phyloP scores from a whole-genome alignment of 2,113 vertebrate species.

The Lycaon pictus region DNA sequence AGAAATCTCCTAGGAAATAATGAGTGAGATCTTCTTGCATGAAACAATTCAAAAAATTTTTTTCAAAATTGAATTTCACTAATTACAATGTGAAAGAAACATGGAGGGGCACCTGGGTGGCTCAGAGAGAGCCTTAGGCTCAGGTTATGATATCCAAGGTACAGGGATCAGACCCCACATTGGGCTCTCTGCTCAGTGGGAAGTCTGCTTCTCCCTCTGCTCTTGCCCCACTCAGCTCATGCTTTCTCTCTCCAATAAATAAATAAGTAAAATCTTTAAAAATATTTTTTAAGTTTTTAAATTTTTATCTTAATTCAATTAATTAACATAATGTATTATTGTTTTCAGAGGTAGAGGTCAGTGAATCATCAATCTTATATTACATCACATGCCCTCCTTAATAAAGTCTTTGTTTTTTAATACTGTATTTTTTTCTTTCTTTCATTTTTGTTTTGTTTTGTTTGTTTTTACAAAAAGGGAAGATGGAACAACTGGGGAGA shows the following conservation, averaged over 20 bases:
- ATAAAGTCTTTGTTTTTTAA: not conserved
- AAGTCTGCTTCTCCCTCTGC: not conserved
- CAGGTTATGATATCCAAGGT: not conserved
- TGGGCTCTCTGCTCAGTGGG: not conserved
- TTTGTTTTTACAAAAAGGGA: not conserved
- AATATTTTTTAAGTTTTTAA: not conserved
- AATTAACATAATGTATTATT: no score
- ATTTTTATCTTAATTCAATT: no score
- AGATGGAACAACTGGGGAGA: not conserved
- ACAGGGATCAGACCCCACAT: fast-evolving
- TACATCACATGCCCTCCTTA: no score
- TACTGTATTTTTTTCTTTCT: not conserved
- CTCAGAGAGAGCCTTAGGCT: not conserved
- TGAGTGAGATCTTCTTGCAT: not conserved
- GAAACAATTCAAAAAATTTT: not conserved
- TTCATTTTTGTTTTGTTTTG: no score
- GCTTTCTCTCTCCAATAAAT: not conserved
- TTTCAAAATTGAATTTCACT: not conserved
- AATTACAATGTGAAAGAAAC: not conserved
- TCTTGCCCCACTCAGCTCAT: not conserved
- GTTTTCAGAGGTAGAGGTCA: no score
- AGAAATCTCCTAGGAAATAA: not conserved
- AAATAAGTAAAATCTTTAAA: not conserved
- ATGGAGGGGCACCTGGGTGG: not conserved
- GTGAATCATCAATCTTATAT: no score